These are phyloP conservation scores for Schlechtendalia chinensis DNA, from an alignment of 1,140 invertebrate genomes.

Conservation along the genomic window DNA sequence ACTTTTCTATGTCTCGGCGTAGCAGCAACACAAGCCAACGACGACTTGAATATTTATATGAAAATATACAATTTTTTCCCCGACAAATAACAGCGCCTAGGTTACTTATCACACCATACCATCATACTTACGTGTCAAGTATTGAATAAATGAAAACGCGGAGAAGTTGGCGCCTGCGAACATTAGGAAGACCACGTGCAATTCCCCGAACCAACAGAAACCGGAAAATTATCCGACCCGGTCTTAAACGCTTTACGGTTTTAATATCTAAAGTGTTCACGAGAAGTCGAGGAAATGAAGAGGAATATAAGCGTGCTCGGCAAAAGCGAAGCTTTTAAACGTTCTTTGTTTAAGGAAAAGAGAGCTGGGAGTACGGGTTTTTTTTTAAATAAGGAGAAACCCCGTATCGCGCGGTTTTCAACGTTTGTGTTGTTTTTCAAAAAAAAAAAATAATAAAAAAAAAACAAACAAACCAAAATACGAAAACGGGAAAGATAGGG, in stretches of 20 bases:
- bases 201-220: slow-evolving; percentile 28
- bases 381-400: slow-evolving; percentile 26
- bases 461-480: too few relatives aligned
- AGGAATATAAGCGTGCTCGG: background rate
- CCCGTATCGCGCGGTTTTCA: slow-evolving; percentile 29
- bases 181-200: slow-evolving; percentile 26
- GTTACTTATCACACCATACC: background rate
- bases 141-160: slow-evolving; percentile 57
- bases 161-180: slow-evolving; percentile 57
- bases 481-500: background rate
- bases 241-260: slow-evolving; percentile 24
- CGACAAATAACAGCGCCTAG: background rate
- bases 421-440: background rate
- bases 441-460: background rate
- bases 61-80: background rate
- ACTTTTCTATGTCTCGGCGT: slow-evolving; percentile 1
- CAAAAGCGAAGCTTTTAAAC: slow-evolving; percentile 32
- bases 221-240: slow-evolving; percentile 31
- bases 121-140: slow-evolving; percentile 57
- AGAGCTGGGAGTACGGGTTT: background rate
- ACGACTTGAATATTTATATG: slow-evolving; percentile 17
- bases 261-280: slow-evolving; percentile 40
- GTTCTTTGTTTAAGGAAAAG: background rate
- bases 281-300: background rate
- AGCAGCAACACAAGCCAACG: too few relatives aligned